Conservation (phyloP, 2,113 vertebrate species). For the Microtus oregoni region DNA sequence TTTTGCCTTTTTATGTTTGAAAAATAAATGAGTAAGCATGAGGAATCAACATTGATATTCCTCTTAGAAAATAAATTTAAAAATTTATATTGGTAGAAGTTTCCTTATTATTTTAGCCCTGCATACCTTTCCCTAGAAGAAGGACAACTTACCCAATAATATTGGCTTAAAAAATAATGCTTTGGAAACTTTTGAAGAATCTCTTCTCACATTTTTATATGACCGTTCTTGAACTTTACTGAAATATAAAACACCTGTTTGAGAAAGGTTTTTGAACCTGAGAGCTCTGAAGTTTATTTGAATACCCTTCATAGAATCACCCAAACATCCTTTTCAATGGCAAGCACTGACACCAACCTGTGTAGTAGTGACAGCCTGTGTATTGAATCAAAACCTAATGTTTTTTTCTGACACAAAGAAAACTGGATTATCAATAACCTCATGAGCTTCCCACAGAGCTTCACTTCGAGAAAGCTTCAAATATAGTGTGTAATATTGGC, state of each 20-base stretch:
- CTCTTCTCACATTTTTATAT: background rate
- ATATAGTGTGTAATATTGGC: background rate
- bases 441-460: background rate
- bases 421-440: conserved; percentile 3
- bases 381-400: background rate
- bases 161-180: background rate
- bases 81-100: no score
- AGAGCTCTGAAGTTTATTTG: background rate
- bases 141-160: background rate
- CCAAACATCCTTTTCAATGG: background rate
- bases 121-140: background rate
- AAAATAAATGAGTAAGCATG: background rate
- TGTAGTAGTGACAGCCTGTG: background rate
- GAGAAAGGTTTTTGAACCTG: background rate
- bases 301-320: background rate
- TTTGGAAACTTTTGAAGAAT: background rate
- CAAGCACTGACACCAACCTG: background rate
- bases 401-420: conserved; percentile 1
- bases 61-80: background rate
- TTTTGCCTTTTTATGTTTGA: background rate
- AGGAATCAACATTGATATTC: background rate
- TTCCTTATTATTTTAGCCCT: background rate
- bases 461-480: background rate
- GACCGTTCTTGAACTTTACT: background rate
- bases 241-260: conserved; percentile 18